These are phyloP conservation scores for Sturmia bella DNA, from an alignment of 2,888 invertebrate genomes.

Conservation along the genomic window DNA sequence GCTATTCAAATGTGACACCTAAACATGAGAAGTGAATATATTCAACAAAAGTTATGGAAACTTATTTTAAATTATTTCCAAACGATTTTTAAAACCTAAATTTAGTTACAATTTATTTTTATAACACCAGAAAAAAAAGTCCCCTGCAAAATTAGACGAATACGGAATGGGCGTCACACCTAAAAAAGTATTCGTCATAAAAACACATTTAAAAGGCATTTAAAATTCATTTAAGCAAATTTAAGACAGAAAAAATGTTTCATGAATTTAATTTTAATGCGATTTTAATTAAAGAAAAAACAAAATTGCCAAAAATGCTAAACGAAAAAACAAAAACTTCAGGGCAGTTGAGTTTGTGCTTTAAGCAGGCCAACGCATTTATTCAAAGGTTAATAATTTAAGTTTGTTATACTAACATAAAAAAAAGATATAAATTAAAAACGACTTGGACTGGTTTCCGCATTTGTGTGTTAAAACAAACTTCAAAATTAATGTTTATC, in stretches of 20 bases:
- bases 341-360: background rate
- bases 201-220: background rate
- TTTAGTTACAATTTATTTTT: no score
- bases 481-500: constrained; percentile 3
- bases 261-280: constrained; percentile 4
- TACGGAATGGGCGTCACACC: background rate
- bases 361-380: background rate
- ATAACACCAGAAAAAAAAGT: no score
- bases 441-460: constrained; percentile 14
- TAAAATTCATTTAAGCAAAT: constrained; percentile 1
- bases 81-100: no score
- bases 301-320: background rate
- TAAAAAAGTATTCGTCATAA: background rate
- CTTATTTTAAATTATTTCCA: no score
- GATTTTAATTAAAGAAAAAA: background rate
- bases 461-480: constrained; percentile 3
- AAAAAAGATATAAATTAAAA: background rate
- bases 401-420: background rate
- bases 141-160: background rate
- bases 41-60: no score
- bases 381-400: background rate
- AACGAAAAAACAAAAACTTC: background rate
- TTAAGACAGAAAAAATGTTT: background rate
- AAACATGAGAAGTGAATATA: no score
- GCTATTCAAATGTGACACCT: no score